Conservation (phyloP, 2,797 vertebrate genomes). For the Geotria australis region DNA sequence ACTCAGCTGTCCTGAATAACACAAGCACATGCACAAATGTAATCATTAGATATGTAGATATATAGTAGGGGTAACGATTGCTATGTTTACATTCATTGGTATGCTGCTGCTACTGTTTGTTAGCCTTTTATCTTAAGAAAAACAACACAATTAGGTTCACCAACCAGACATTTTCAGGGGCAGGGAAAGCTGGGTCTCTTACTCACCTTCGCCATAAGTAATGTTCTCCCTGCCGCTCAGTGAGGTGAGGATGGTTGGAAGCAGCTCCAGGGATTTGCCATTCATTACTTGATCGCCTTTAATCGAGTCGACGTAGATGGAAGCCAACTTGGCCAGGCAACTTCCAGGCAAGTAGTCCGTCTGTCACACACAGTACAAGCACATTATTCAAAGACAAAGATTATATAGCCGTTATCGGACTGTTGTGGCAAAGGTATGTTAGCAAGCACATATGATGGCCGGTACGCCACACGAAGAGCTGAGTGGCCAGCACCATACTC, state of each 20-base stretch:
- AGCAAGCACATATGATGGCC: background rate
- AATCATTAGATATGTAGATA: too few species aligned
- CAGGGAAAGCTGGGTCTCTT: background rate
- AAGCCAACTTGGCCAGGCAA: slow-evolving; percentile 32
- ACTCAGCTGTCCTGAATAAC: slow-evolving; percentile 39
- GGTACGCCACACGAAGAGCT: background rate
- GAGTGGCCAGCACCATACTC: too few species aligned
- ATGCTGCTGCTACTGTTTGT: too few species aligned
- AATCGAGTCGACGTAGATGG: slow-evolving; percentile 38
- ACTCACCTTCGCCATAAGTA: slow-evolving; percentile 45
- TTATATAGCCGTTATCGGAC: too few species aligned
- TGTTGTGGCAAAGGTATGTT: background rate
- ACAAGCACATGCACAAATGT: background rate
- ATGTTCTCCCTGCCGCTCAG: slow-evolving; percentile 34
- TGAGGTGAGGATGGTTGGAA: slow-evolving; percentile 51
- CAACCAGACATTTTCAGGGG: too few species aligned
- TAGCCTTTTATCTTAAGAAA: too few species aligned
- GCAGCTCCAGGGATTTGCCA: slow-evolving; percentile 70
- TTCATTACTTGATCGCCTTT: slow-evolving; percentile 32
- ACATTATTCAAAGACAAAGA: too few species aligned
- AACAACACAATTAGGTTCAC: too few species aligned
- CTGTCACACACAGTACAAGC: slow-evolving; percentile 9
- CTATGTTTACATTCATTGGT: too few species aligned
- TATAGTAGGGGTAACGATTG: too few species aligned
- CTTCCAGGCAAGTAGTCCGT: slow-evolving; percentile 32